Evolutionary conservation across 1,140 invertebrate species (phyloP).

Genomic region (Theocolax elegans): DNA sequence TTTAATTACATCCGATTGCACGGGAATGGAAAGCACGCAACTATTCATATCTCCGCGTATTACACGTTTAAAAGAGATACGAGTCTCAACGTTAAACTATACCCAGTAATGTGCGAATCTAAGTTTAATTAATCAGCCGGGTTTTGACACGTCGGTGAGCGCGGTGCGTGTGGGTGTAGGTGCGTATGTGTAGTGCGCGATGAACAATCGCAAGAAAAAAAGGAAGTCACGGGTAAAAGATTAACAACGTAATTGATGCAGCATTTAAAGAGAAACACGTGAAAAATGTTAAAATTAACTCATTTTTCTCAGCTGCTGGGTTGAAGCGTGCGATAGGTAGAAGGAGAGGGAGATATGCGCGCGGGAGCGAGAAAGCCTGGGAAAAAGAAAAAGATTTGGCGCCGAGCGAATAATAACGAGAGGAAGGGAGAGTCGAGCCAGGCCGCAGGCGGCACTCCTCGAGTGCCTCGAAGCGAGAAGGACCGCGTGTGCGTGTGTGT

Average conservation of each 20-base stretch:
- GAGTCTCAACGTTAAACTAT: no score
- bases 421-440: not conserved
- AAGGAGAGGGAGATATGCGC: no score
- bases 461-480: conserved; percentile 27
- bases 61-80: no score
- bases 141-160: not conserved
- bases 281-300: conserved; percentile 41
- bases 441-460: conserved; percentile 5
- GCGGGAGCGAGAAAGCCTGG: conserved; percentile 37
- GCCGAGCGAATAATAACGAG: conserved; percentile 41
- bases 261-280: conserved; percentile 12
- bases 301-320: conserved; percentile 40
- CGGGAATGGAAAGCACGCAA: no score
- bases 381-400: conserved; percentile 47
- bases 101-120: no score
- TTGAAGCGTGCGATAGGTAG: not conserved
- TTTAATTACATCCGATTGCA: no score
- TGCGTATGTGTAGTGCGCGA: not conserved
- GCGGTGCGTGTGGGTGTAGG: not conserved
- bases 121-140: no score
- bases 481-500: conserved; percentile 34
- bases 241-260: conserved; percentile 33
- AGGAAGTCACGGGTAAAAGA: not conserved
- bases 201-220: not conserved
- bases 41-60: no score